Conservation (phyloP, 1,140 invertebrate genomes). For the Apolygus lucorum region DNA sequence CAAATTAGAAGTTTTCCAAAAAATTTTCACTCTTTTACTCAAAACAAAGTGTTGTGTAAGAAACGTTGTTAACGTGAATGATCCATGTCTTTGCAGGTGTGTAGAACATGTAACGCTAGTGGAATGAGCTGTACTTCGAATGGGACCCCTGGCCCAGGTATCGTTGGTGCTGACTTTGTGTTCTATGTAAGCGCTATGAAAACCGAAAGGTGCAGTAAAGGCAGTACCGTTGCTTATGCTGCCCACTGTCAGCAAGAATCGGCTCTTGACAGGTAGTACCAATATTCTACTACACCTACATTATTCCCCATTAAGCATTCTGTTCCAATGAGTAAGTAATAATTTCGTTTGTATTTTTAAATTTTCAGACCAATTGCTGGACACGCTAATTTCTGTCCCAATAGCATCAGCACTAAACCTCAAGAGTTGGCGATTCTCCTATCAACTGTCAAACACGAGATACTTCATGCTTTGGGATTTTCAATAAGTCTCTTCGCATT, state of each 20-base stretch:
- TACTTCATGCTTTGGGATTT: conserved; percentile 93
- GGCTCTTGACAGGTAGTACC: conserved; percentile 67
- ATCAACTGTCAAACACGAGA: conserved; percentile 98
- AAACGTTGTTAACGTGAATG: no score
- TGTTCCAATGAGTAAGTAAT: no score
- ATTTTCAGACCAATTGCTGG: conserved; percentile 86
- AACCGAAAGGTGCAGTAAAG: conserved; percentile 81
- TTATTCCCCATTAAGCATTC: no score
- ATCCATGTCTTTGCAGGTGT: conserved; percentile 62
- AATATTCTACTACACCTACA: neutral
- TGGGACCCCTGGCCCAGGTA: conserved; percentile 48
- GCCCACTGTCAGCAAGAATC: conserved; percentile 97
- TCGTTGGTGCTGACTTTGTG: conserved; percentile 85
- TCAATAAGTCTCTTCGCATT: conserved; percentile 92
- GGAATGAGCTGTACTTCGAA: conserved; percentile 64
- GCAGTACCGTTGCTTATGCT: conserved; percentile 91
- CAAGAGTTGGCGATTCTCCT: conserved; percentile 87
- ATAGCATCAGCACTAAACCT: conserved; percentile 85
- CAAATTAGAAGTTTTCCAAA: no score
- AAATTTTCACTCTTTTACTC: no score
- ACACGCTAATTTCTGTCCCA: conserved; percentile 94
- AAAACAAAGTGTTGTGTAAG: no score
- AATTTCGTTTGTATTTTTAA: neutral
- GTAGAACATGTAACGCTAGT: conserved; percentile 73
- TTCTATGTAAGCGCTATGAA: conserved; percentile 93